A percentile compares a stretch with the other conserved stretches of the same genome.
These are phyloP conservation scores for Crematogaster levior DNA, from an alignment of 2,888 invertebrate genomes.

Conservation along the genomic window DNA sequence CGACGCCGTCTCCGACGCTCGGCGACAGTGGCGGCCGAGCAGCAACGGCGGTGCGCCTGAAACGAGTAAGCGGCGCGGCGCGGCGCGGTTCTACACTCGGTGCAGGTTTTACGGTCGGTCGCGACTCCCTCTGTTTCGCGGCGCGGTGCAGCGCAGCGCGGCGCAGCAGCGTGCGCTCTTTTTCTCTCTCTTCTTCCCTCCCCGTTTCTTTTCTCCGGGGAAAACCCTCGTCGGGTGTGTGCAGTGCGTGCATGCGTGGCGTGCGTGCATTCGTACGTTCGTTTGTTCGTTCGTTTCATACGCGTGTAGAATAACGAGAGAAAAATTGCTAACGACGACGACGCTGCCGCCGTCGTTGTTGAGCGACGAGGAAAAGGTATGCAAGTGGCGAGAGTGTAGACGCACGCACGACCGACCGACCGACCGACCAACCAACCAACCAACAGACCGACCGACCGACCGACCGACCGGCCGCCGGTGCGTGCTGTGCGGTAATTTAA, in stretches of 20 bases:
- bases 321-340: not conserved
- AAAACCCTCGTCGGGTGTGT: slow-evolving; percentile 9
- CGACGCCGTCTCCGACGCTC: slow-evolving; percentile 14
- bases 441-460: slow-evolving; percentile 54
- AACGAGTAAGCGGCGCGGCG: slow-evolving; percentile 10
- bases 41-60: not conserved
- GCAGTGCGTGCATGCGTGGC: slow-evolving; percentile 33
- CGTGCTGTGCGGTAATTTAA: slow-evolving; percentile 12
- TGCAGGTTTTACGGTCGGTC: slow-evolving; percentile 29
- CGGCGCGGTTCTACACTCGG: not conserved
- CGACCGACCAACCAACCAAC: too few relatives aligned
- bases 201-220: not conserved
- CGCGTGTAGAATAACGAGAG: not conserved
- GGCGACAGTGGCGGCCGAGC: slow-evolving; percentile 16
- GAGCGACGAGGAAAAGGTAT: slow-evolving; percentile 55
- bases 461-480: slow-evolving; percentile 47
- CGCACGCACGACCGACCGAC: slow-evolving; percentile 55
- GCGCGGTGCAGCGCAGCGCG: slow-evolving; percentile 21
- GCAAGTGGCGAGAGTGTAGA: slow-evolving; percentile 57
- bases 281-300: not conserved
- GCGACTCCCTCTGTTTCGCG: slow-evolving; percentile 30
- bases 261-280: not conserved
- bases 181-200: not conserved
- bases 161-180: slow-evolving; percentile 10
- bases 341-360: slow-evolving; percentile 21